Conservation (phyloP, 2,113 vertebrate species). For the Leptocoma aspasia region DNA sequence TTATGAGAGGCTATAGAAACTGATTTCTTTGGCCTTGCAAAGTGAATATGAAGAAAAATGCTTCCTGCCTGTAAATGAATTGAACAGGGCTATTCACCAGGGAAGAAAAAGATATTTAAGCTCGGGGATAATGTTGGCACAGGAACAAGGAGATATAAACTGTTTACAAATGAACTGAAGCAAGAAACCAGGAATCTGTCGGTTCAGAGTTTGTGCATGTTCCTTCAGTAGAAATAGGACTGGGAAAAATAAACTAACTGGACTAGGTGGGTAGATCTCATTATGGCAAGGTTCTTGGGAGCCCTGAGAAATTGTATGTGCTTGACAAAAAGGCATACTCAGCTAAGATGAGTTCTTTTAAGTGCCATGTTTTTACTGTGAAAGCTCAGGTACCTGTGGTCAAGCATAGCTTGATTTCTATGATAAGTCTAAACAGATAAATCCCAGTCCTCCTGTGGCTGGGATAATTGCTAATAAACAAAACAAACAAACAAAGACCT, state of each 20-base stretch:
- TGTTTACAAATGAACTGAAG: not conserved
- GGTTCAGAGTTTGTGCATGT: not conserved
- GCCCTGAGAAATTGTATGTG: not conserved
- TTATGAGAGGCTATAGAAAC: not conserved
- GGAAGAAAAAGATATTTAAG: not conserved
- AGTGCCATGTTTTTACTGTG: not conserved
- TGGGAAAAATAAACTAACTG: not conserved
- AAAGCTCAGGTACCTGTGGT: not conserved
- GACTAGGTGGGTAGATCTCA: not conserved
- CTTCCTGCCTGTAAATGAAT: not conserved
- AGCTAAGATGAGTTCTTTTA: not conserved
- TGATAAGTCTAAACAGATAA: not conserved
- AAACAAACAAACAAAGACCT: conserved; percentile 40
- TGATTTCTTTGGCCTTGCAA: not conserved
- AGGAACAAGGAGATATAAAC: not conserved
- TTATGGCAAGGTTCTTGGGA: not conserved
- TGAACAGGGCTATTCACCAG: not conserved
- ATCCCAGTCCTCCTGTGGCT: not conserved
- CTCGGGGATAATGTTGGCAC: not conserved
- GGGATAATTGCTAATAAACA: conserved; percentile 29
- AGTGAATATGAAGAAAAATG: not conserved
- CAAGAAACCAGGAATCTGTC: not conserved
- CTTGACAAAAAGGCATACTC: not conserved
- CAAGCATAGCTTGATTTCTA: not conserved
- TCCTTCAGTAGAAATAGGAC: not conserved